A percentile compares a stretch with the other conserved stretches of the same genome.
These are phyloP conservation scores for Oxyscelio sp. DNA, from an alignment of 2,888 invertebrate genomes.

Conservation along the genomic window DNA sequence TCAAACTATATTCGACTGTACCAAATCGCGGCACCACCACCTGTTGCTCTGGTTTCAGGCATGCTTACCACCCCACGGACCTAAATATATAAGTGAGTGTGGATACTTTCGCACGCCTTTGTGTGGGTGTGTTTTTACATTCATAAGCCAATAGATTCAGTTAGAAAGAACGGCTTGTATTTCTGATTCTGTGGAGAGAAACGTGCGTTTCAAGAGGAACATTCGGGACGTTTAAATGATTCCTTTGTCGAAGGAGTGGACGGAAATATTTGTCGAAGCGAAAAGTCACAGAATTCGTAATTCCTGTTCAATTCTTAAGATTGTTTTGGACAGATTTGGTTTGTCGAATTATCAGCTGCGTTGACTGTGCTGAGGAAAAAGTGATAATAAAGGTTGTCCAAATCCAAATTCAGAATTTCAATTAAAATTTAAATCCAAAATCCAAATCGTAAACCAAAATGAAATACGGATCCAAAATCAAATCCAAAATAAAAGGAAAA, in stretches of 20 bases:
- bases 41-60: constrained; percentile 88
- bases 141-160: background rate
- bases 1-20: constrained; percentile 79
- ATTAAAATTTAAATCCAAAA: too few relatives aligned
- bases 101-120: background rate
- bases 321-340: too few relatives aligned
- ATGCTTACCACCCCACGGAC: constrained; percentile 80
- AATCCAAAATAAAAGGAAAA: too few relatives aligned
- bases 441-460: too few relatives aligned
- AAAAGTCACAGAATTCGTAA: background rate
- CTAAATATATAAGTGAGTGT: constrained; percentile 49
- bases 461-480: too few relatives aligned
- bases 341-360: too few relatives aligned
- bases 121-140: constrained; percentile 13
- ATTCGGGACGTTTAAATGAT: constrained; percentile 7
- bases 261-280: background rate
- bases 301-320: too few relatives aligned
- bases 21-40: constrained; percentile 83
- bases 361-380: too few relatives aligned
- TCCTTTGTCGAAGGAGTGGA: background rate
- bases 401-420: too few relatives aligned
- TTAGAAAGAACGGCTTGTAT: constrained; percentile 32
- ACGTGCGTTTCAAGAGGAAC: constrained; percentile 7
- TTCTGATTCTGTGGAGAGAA: constrained; percentile 6
- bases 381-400: too few relatives aligned